Conservation (phyloP, 2,888 invertebrate genomes). For the Zhengitettix transpicula region DNA sequence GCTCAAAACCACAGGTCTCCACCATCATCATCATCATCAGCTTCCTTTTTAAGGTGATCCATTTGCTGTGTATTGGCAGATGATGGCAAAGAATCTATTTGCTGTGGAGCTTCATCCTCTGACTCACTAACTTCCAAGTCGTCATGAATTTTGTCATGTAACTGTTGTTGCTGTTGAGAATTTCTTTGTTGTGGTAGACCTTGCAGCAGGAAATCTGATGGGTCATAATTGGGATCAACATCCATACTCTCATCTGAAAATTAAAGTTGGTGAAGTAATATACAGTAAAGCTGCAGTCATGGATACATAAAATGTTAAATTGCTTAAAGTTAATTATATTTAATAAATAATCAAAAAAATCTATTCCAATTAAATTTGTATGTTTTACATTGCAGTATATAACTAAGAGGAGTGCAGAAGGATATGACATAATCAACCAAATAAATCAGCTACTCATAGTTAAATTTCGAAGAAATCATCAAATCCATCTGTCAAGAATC, state of each 20-base stretch:
- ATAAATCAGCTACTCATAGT: too few relatives aligned
- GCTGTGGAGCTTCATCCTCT: slow-evolving; percentile 38
- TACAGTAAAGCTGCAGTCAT: too few relatives aligned
- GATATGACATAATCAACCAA: too few relatives aligned
- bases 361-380: too few relatives aligned
- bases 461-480: too few relatives aligned
- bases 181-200: slow-evolving; percentile 23
- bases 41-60: slow-evolving; percentile 17
- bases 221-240: slow-evolving; percentile 70
- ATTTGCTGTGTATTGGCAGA: slow-evolving; percentile 3
- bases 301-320: too few relatives aligned
- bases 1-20: slow-evolving; percentile 41
- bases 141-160: slow-evolving; percentile 42
- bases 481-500: too few relatives aligned
- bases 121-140: slow-evolving; percentile 65
- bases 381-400: too few relatives aligned
- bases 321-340: too few relatives aligned
- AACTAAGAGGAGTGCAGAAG: too few relatives aligned
- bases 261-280: neutral
- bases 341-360: too few relatives aligned
- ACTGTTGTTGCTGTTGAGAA: slow-evolving; percentile 21
- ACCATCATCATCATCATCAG: slow-evolving; percentile 30
- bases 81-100: slow-evolving; percentile 3
- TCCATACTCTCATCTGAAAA: slow-evolving; percentile 51
- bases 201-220: slow-evolving; percentile 62